Conservation (phyloP, 2,113 vertebrate genomes). For the Aythya baeri region DNA sequence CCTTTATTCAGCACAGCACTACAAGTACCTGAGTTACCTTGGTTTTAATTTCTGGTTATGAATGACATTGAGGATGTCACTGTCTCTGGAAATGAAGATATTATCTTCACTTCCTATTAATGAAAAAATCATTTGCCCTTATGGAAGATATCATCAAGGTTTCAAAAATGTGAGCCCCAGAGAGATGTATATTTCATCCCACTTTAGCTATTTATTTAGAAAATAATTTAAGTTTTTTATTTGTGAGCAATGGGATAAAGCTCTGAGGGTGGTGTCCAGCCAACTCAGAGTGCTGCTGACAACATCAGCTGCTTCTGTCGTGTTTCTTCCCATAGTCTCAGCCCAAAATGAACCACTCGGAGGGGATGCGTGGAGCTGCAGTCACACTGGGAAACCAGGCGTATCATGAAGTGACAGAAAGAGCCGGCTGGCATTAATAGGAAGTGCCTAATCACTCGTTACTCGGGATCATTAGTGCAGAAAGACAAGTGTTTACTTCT, state of each 20-base stretch:
- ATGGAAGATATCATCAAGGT: not conserved
- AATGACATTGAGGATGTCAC: not conserved
- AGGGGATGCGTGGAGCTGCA: not conserved
- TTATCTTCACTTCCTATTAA: not conserved
- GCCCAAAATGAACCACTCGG: not conserved
- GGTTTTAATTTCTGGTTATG: not conserved
- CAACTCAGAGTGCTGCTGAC: rapidly evolving
- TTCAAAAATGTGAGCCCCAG: not conserved
- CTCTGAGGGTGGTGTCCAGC: not conserved
- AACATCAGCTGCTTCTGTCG: rapidly evolving
- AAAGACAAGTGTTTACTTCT: not conserved
- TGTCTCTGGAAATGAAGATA: not conserved
- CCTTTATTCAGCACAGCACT: not conserved
- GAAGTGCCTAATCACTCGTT: not conserved
- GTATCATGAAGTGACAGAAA: not conserved
- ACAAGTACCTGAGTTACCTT: not conserved
- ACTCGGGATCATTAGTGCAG: not conserved
- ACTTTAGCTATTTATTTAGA: not conserved
- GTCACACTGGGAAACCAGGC: too few relatives aligned
- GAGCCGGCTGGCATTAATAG: not conserved
- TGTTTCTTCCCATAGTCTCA: not conserved
- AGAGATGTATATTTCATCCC: not conserved
- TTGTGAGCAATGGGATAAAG: not conserved
- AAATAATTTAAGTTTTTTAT: not conserved
- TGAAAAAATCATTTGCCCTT: not conserved